Evolutionary conservation across 1,140 invertebrate genomes (phyloP).

Genomic region (Hydropsyche tenuis): DNA sequence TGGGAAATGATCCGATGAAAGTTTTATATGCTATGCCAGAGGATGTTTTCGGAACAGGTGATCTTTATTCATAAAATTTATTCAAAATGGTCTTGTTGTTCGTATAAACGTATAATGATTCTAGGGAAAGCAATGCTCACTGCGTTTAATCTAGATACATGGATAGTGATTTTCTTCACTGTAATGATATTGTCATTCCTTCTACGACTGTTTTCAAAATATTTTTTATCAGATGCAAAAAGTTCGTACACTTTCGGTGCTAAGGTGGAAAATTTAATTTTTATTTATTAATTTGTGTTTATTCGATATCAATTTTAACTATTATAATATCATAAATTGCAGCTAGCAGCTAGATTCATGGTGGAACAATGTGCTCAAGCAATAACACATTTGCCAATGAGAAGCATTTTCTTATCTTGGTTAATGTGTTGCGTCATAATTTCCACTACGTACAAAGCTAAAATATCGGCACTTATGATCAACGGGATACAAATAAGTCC

Average conservation of each 20-base stretch:
- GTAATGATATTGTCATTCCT: neutral
- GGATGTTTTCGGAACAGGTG: slow-evolving; percentile 35
- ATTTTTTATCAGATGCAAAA: neutral
- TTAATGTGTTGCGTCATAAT: slow-evolving; percentile 45
- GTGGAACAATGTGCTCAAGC: slow-evolving; percentile 34
- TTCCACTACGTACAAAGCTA: slow-evolving; percentile 43
- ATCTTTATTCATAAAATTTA: neutral
- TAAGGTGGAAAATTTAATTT: neutral
- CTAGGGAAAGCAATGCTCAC: neutral
- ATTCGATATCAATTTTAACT: neutral
- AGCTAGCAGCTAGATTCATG: slow-evolving; percentile 26
- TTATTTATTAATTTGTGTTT: neutral
- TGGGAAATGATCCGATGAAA: slow-evolving; percentile 41
- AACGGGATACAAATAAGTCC: neutral
- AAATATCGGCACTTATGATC: slow-evolving; percentile 39
- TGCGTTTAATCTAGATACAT: neutral
- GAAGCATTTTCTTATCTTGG: slow-evolving; percentile 36
- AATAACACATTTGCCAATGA: slow-evolving; percentile 11
- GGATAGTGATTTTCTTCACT: neutral
- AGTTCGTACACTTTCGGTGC: neutral
- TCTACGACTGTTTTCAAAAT: neutral
- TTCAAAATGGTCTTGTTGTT: neutral
- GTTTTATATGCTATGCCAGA: slow-evolving; percentile 31
- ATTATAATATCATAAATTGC: neutral
- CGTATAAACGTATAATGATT: neutral